Percentiles rank a stretch among this genome's conserved stretches.
These are phyloP conservation scores for Synaphobranchus kaupii DNA, from an alignment of 2,797 vertebrate genomes.

Conservation along the genomic window DNA sequence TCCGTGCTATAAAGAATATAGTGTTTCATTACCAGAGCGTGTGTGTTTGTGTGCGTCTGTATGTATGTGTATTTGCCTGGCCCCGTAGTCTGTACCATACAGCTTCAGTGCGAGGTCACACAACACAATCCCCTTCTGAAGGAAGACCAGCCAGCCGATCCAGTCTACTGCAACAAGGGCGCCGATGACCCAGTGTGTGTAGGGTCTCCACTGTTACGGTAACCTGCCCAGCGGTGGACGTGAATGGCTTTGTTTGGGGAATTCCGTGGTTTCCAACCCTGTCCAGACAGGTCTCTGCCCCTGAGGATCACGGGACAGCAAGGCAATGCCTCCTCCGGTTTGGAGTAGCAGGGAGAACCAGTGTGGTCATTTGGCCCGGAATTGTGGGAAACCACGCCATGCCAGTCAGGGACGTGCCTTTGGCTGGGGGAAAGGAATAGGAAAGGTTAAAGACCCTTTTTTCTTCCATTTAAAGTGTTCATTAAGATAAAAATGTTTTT, in stretches of 20 bases:
- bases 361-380: constrained; percentile 71
- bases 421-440: constrained; percentile 74
- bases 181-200: neutral
- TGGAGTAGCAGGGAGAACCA: constrained; percentile 75
- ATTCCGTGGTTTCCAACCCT: neutral
- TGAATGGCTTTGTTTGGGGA: neutral
- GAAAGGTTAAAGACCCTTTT: neutral
- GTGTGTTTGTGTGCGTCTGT: neutral
- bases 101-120: constrained; percentile 22
- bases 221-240: neutral
- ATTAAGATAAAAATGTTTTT: neutral
- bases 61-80: neutral
- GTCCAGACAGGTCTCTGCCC: constrained; percentile 77
- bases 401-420: constrained; percentile 95
- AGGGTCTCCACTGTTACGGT: neutral
- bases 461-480: neutral
- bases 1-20: constrained; percentile 49
- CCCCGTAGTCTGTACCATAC: constrained; percentile 13
- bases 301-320: constrained; percentile 93
- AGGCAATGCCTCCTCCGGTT: constrained; percentile 90
- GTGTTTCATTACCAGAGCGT: neutral
- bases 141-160: constrained; percentile 4
- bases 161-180: neutral
- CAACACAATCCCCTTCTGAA: neutral
- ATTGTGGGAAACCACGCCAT: constrained; percentile 69